Evolutionary conservation across 2,113 vertebrate species (phyloP), one percentile per base, ranked within the genome.

Genomic region (Thymallus thymallus): DNA sequence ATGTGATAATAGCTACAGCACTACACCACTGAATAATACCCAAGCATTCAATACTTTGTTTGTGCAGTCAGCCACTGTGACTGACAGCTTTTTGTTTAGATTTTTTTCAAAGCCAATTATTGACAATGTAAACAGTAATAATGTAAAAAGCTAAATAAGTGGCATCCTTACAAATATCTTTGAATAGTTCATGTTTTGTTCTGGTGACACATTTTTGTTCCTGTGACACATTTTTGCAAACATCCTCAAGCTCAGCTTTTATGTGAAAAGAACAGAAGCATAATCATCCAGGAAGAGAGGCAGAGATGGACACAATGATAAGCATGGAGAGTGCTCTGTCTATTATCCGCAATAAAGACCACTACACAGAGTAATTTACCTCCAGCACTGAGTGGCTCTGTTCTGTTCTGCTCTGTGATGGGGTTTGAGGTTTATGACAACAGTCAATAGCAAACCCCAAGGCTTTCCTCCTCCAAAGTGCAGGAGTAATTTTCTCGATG

Each of bases 61-160:
- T 80, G 71, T 74, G 76, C 78, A 81, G 70, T 58, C 30, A 68
- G 66, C 1, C 32, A 63, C 56, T 69, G 20, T 22, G 29, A 71
- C 61, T 73, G 14, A 79, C 79, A 61, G 26, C 18, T 62, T 29
- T 18, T 18, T 51, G 3, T n/a, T 75, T 66, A 58, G 62, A 82
- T 86, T 89, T 90, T 86, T 89, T 90, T 79, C 83, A 80, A 80
- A 83, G 71, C 85, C 18, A 4, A 51, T 18, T 14, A 51, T 51
- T 18, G 48, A 18, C 16, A 18, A 3, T 16, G 6, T 13, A 51
- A 51, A 51, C 48, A 51, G 48, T 51, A 51, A 18, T 16, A 18
- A 51, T 18, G 48, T 51, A 5, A 51, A 18, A 51, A 51, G 16
- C 12, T 16, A 51, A 51, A 18, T 4, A 51, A 51, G 48, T 51